These are phyloP conservation scores for western clawed frog (Xenopus tropicalis) DNA, from an alignment of 2,113 vertebrate species.

Conservation along the genomic window DNA sequence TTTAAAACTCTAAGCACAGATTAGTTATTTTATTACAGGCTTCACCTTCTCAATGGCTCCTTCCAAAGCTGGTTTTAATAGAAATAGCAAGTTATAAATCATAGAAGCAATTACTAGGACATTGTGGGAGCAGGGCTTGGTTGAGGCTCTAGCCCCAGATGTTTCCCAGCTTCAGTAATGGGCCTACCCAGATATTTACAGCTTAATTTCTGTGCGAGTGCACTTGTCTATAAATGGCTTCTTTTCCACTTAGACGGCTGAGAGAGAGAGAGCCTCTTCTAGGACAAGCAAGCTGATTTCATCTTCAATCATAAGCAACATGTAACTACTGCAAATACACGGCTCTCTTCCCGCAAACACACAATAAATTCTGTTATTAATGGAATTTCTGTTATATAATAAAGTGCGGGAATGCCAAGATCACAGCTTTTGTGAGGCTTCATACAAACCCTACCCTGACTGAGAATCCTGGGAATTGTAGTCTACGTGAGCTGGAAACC, in stretches of 20 bases:
- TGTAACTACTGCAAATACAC: conserved; percentile 50
- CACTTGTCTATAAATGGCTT: conserved; percentile 66
- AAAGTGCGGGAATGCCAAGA: background rate
- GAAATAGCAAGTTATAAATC: conserved; percentile 66
- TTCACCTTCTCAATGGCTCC: conserved; percentile 59
- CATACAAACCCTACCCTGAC: background rate
- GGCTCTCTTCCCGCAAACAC: conserved; percentile 57
- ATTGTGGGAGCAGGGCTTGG: conserved; percentile 56
- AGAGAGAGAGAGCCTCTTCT: conserved; percentile 51
- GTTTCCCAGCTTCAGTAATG: conserved; percentile 67
- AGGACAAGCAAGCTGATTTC: conserved; percentile 54
- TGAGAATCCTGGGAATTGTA: conserved; percentile 32
- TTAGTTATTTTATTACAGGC: conserved; percentile 58
- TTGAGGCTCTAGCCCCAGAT: conserved; percentile 64
- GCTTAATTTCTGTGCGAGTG: conserved; percentile 71
- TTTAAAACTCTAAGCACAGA: conserved; percentile 52
- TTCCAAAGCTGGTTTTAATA: conserved; percentile 67
- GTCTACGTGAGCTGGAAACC: background rate
- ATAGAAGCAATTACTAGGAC: conserved; percentile 67
- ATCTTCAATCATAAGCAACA: conserved; percentile 52
- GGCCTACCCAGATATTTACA: conserved; percentile 70
- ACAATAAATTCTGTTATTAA: conserved; percentile 53
- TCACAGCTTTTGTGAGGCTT: background rate
- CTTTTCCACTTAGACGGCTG: conserved; percentile 61
- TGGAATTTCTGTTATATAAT: conserved; percentile 22